Conservation (phyloP, 2,113 vertebrate genomes). For the Tapirus terrestris region DNA sequence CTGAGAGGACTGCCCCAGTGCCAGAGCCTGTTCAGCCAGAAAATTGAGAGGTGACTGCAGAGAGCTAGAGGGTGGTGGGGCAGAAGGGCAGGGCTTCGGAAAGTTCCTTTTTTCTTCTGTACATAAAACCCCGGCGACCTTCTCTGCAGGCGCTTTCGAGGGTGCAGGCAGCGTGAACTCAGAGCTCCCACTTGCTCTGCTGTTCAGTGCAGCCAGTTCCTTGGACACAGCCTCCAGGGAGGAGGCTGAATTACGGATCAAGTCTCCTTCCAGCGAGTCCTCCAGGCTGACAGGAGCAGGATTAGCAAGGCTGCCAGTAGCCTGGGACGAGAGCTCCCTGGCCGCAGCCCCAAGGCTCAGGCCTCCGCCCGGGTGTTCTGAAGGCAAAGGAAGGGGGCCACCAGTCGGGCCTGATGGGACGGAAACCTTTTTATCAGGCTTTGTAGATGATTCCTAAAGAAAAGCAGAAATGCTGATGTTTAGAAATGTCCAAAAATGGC, state of each 20-base stretch:
- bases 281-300: slow-evolving; percentile 81
- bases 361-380: slow-evolving; percentile 82
- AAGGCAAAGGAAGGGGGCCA: slow-evolving; percentile 77
- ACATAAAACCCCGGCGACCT: slow-evolving; percentile 71
- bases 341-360: slow-evolving; percentile 75
- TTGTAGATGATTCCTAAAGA: slow-evolving; percentile 85
- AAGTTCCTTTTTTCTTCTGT: slow-evolving; percentile 88
- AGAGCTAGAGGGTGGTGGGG: slow-evolving; percentile 75
- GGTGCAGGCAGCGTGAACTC: slow-evolving; percentile 81
- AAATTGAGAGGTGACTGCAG: slow-evolving; percentile 89
- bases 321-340: slow-evolving; percentile 75
- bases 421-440: slow-evolving; percentile 86
- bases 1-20: slow-evolving; percentile 86
- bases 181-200: slow-evolving; percentile 79
- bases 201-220: slow-evolving; percentile 86
- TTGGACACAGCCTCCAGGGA: slow-evolving; percentile 86
- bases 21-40: slow-evolving; percentile 88
- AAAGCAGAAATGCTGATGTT: slow-evolving; percentile 46
- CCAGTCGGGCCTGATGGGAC: slow-evolving; percentile 77
- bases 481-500: neutral
- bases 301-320: slow-evolving; percentile 66
- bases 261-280: slow-evolving; percentile 86
- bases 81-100: slow-evolving; percentile 81
- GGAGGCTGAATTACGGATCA: slow-evolving; percentile 83
- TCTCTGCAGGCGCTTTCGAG: slow-evolving; percentile 81